Evolutionary conservation across 1,140 invertebrate species (phyloP).

Genomic region (Apis mellifera): DNA sequence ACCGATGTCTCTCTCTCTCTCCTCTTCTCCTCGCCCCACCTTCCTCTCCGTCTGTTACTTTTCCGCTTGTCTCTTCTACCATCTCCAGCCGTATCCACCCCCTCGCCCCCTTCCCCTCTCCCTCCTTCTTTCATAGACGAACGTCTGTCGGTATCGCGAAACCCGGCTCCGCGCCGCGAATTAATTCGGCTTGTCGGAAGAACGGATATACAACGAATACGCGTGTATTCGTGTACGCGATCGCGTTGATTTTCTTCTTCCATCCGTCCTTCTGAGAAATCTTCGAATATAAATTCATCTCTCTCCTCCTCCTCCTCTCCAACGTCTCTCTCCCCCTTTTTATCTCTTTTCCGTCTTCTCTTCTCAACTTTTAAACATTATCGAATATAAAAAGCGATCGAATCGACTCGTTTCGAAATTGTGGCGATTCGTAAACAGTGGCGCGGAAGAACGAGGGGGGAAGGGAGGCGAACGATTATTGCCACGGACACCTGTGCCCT

Average conservation of each 20-base stretch:
- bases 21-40: slow-evolving; percentile 42
- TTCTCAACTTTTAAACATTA: too few species aligned
- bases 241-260: slow-evolving; percentile 24
- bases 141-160: slow-evolving; percentile 38
- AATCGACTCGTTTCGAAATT: neutral
- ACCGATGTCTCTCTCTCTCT: slow-evolving; percentile 65
- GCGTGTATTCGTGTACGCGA: neutral
- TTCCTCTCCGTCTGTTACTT: slow-evolving; percentile 56
- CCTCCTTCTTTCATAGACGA: slow-evolving; percentile 15
- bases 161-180: neutral
- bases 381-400: accelerated
- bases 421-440: neutral
- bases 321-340: too few species aligned
- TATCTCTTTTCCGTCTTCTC: too few species aligned
- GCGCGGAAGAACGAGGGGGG: neutral
- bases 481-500: slow-evolving; percentile 41
- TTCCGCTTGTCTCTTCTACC: slow-evolving; percentile 53
- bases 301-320: too few species aligned
- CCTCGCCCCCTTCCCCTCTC: slow-evolving; percentile 17
- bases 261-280: too few species aligned
- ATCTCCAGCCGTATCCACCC: slow-evolving; percentile 39
- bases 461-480: slow-evolving; percentile 29
- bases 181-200: slow-evolving; percentile 48
- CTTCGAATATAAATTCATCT: too few species aligned
- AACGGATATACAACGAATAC: neutral